Base-by-base conservation (phyloP, 2,113 vertebrate species). In the Mormyrus iriodes region DNA sequence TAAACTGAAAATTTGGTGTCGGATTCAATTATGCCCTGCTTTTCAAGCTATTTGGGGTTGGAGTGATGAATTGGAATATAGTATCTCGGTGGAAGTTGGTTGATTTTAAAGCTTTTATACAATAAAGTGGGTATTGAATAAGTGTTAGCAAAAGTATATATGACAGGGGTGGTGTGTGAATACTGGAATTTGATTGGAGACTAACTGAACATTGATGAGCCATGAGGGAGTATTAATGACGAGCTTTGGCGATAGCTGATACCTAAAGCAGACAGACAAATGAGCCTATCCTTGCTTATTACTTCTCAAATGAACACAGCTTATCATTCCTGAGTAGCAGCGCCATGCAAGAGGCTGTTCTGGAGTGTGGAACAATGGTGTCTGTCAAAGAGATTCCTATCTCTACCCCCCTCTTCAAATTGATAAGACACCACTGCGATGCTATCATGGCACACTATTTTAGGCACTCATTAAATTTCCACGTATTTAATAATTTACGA, bases 191-290 rank as follows among this genome's bases (percentile, higher is more conserved):
- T 58, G 35, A 42, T 89, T 85, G 31, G 88, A 53, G 88, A 79
- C 27, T 88, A 82, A 35, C 39, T 55, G 79, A 84, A 55, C 58
- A 89, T 46, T 89, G 76, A 89, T 46, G 53, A 55, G 52, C 79
- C 88, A 27, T 27, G 42, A 61, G 76, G 88, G 88, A 85, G 76
- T 89, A 89, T 89, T 89, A 89, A 89, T 89, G 76, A 85, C 88
- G 44, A 44, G 88, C 7, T 31, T 48, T 1, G 21, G 17, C 13
- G 88, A 84, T 46, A 89, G 46, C 24, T 58, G 88, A 89, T 61
- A 89, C 42, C 53, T 46, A 89, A 89, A 10, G 76, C 88, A 55
- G 88, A 83, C 73, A 55, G 88, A 55, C 3, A 83, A 88, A 88
- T 42, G 76, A 88, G 76, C 79, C 10, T 61, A 44, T 44, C 88